Base-by-base conservation (phyloP, 2,888 invertebrate genomes). In the Drosophila macrospina region DNA sequence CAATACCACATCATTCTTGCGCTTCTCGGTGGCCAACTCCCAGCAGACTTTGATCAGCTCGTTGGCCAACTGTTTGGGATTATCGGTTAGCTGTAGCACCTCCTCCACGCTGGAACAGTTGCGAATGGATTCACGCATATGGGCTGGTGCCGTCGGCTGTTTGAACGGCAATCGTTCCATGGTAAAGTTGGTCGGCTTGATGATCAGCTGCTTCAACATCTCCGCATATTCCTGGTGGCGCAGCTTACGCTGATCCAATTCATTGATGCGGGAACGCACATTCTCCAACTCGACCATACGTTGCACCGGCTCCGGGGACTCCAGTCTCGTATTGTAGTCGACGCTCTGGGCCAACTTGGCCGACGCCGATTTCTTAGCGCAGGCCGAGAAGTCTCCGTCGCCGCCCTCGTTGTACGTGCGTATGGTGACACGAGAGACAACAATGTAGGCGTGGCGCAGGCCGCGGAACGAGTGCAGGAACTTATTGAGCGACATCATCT, bases 181-280 rank as follows among this genome's bases (percentile, higher is more conserved):
- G 0, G 11, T 8, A 0, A 5, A 1, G 4, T 6, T 15, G 4
- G 11, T 7, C 2, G 54, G 61, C n/a, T 78, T 66, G 1, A 32
- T 10, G 6, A 62, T 37, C 6, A 78, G 8, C 0, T 51, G 30
- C 15, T 66, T 51, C 0, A 78, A 24, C 20, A 66, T 42, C 4
- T 16, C 11, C 0, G 54, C 47, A 6, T 64, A 69, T 42, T 78
- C 47, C 7, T 37, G n/a, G 10, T 50, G 62, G 0, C 78, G 64
- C 6, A 56, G 1, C 15, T 47, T 44, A 0, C 78, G 78, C n/a
- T 78, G 78, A 32, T 78, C 78, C 5, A 71, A 13, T 1, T 78
- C 78, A 13, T 65, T 69, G 0, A 78, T 68, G 5, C 48, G 54
- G 2, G 78, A 69, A 0, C 37, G 52, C 1, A 47, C 41, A 36